These are phyloP conservation scores for Vulpes ferrilata DNA, from an alignment of 2,113 vertebrate genomes.

Conservation along the genomic window DNA sequence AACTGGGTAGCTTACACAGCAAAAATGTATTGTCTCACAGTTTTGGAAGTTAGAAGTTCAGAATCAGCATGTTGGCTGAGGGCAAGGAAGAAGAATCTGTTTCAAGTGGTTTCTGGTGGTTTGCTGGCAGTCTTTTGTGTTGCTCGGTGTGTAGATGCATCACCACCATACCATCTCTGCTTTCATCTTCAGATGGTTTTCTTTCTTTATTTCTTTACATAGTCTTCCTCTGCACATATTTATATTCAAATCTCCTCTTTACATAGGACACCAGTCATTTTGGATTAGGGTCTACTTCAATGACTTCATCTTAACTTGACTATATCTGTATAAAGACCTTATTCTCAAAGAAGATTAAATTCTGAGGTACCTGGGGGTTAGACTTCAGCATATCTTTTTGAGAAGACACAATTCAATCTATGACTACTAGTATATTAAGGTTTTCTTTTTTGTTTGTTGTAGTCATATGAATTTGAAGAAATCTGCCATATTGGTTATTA, in stretches of 20 bases:
- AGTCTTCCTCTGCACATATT: neutral
- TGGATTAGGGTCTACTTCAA: neutral
- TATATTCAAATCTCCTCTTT: neutral
- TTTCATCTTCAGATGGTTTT: neutral
- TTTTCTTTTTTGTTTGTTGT: neutral
- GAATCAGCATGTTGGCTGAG: neutral
- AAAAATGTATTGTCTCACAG: neutral
- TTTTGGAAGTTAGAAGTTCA: neutral
- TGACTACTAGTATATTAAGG: neutral
- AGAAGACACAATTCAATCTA: neutral
- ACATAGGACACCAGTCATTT: neutral
- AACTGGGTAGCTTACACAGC: neutral
- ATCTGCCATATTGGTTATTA: slow-evolving; percentile 21
- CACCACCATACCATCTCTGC: neutral
- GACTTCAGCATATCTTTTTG: neutral
- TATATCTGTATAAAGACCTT: neutral
- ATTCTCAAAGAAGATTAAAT: neutral
- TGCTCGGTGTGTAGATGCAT: neutral
- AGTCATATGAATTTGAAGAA: neutral
- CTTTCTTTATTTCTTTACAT: neutral
- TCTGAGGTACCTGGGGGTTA: neutral
- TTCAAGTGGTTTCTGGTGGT: neutral
- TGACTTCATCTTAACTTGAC: neutral
- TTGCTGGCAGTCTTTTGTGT: neutral
- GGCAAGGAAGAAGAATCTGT: neutral